Evolutionary conservation across 2,797 vertebrate genomes (phyloP).

Genomic region (Cyclura pinguis): DNA sequence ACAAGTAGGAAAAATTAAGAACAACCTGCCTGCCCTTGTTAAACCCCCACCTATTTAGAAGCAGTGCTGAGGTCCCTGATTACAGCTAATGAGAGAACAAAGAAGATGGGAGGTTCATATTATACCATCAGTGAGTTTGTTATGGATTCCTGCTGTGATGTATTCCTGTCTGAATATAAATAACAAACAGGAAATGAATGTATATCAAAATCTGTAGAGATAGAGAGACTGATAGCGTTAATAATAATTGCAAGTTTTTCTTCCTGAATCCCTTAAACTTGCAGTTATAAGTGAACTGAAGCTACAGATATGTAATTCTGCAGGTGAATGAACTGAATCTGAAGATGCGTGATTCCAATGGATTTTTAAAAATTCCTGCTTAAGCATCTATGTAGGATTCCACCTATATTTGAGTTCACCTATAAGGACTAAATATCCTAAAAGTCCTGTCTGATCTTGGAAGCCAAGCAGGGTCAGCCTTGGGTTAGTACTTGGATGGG

Average conservation of each 20-base stretch:
- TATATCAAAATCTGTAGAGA: too few relatives aligned
- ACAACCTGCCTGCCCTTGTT: too few relatives aligned
- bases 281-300: too few relatives aligned
- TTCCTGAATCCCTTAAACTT: not conserved
- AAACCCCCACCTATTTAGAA: too few relatives aligned
- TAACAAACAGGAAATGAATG: not conserved
- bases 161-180: not conserved
- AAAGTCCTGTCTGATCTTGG: too few relatives aligned
- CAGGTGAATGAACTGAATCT: not conserved
- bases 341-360: not conserved
- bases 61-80: too few relatives aligned
- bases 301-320: not conserved
- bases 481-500: too few relatives aligned
- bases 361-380: not conserved
- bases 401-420: not conserved
- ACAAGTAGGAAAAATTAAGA: too few relatives aligned
- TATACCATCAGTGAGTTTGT: not conserved
- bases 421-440: too few relatives aligned
- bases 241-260: not conserved
- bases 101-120: not conserved
- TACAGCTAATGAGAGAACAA: not conserved
- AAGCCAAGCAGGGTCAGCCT: too few relatives aligned
- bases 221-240: too few relatives aligned
- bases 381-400: not conserved
- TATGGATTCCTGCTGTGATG: not conserved